Percentiles rank a stretch among this genome's conserved stretches.
Conservation (phyloP, 2,797 vertebrate genomes). For the Antennarius maculatus region DNA sequence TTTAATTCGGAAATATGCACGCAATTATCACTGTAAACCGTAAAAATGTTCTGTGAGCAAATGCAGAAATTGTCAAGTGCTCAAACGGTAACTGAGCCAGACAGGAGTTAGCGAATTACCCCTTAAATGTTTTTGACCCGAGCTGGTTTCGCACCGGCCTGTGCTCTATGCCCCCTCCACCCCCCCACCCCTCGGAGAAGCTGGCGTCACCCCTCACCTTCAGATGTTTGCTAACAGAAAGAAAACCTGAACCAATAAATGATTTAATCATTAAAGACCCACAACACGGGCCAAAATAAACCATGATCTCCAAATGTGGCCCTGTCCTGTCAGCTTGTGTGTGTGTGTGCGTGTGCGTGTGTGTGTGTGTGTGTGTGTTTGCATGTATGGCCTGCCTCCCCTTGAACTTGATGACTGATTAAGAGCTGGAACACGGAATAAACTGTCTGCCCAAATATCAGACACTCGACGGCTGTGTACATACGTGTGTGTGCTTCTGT, state of each 20-base stretch:
- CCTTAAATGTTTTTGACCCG: background rate
- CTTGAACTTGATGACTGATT: constrained; percentile 62
- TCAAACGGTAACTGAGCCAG: background rate
- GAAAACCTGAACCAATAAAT: constrained; percentile 65
- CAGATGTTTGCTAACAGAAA: constrained; percentile 41
- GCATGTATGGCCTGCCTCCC: constrained; percentile 23
- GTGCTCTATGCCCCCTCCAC: no score
- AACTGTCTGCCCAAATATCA: constrained; percentile 44
- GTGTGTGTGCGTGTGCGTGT: constrained; percentile 24
- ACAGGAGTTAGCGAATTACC: background rate
- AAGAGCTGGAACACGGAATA: constrained; percentile 47
- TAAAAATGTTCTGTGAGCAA: background rate
- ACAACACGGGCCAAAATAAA: constrained; percentile 55
- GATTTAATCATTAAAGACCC: constrained; percentile 60
- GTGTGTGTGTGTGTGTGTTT: constrained; percentile 26
- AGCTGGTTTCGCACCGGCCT: background rate
- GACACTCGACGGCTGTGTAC: constrained; percentile 18
- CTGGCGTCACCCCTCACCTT: constrained; percentile 24
- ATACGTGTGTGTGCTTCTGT: constrained; percentile 3
- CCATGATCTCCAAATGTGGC: constrained; percentile 41
- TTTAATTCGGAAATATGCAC: no score
- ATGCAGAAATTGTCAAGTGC: background rate
- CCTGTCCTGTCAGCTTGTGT: constrained; percentile 25
- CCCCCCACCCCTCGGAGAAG: background rate
- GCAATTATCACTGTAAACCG: background rate